Base-by-base conservation (phyloP, 1,140 invertebrate genomes). In the Drosophila jambulina region DNA sequence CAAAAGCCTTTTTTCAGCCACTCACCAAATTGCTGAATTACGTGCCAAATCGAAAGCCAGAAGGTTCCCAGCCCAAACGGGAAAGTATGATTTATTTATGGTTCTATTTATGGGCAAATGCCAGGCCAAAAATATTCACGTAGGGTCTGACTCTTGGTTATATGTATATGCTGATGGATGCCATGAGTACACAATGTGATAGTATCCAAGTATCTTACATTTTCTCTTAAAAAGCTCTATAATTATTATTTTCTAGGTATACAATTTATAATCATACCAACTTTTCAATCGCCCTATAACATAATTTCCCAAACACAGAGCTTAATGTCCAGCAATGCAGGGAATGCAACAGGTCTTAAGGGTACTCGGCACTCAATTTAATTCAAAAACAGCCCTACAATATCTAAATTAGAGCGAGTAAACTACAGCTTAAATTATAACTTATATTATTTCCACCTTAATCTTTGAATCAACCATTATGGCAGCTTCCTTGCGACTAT, bases 1-100 rank as follows among this genome's bases (percentile, higher is more conserved):
- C 69, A 72, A 71, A 71, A 72, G 67, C 67, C 68, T 59, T 71
- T 59, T 71, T 49, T 59, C 67, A 72, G 67, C 43, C 69, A 71
- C 69, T 72, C 67, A 40, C 69, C 68, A 72, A 72, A 59, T 71
- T 58, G 68, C 19, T 19, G 70, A 72, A 60, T 43, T 74, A 74
- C 70, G 70, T 74, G 70, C 70, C 69, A 72, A 71, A 27, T 54
- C 46, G 38, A 42, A 51, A 60, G 36, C 69, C 54, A 72, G 54
- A 72, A 72, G 54, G 67, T 60, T 72, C 67, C 67, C n/a, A 12
- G 53, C 43, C 17, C 43, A n/a, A 70, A 40, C 25, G 34, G n/a
- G 7, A 32, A 46, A 40, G n/a, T 36, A 72, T 59, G 69, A 59
- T 51, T 70, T 72, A 72, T 72, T 71, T 60, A 71, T 42, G 19